Percentiles rank a stretch among this genome's conserved stretches.
These are phyloP conservation scores for Pelochelys cantorii DNA, from an alignment of 2,797 vertebrate genomes.

Conservation along the genomic window DNA sequence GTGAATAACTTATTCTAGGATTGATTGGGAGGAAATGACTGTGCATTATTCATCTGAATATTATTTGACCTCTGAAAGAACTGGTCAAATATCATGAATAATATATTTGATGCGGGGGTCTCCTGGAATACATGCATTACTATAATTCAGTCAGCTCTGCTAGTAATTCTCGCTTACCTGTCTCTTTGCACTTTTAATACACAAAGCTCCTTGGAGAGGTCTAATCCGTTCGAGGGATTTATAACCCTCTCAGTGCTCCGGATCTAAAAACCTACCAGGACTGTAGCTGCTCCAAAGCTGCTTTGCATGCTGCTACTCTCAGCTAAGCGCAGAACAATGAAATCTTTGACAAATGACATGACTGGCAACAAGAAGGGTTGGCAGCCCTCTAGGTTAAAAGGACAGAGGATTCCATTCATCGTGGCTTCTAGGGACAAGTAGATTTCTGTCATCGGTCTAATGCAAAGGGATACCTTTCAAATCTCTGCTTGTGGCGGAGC, in stretches of 20 bases:
- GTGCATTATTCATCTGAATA: neutral
- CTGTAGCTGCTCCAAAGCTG: neutral
- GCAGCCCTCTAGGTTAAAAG: constrained; percentile 36
- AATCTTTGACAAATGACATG: constrained; percentile 34
- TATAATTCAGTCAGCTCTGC: neutral
- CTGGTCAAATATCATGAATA: neutral
- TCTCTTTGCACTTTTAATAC: neutral
- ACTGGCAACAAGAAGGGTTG: constrained; percentile 34
- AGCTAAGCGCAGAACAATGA: neutral
- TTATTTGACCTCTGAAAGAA: neutral
- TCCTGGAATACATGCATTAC: neutral
- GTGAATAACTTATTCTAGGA: neutral
- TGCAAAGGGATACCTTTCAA: neutral
- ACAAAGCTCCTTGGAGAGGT: neutral
- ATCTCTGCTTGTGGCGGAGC: neutral
- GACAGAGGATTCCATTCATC: neutral
- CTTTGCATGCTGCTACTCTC: constrained; percentile 9
- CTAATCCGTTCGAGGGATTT: neutral
- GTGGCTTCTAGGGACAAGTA: constrained; percentile 25
- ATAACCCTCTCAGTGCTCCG: neutral
- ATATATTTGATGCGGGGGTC: neutral
- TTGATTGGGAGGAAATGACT: neutral
- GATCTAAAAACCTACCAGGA: neutral
- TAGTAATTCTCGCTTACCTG: neutral
- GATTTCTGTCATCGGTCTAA: constrained; percentile 23